Base-by-base conservation (phyloP, 2,113 vertebrate genomes). In the Pseudopodoces humilis region DNA sequence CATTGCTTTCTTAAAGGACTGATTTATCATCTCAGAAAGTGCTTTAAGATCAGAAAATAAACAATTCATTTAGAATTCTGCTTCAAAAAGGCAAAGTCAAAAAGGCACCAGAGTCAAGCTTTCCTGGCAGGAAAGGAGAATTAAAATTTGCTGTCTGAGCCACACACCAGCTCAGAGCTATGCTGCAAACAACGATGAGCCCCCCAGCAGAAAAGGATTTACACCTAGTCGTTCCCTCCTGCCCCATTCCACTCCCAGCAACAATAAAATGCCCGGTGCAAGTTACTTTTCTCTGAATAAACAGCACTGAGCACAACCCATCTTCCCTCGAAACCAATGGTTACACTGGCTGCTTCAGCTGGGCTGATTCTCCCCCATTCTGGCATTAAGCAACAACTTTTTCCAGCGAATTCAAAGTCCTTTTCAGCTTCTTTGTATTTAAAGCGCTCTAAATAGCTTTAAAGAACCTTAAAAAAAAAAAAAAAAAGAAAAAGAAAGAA, bases 371-470 rank as follows among this genome's bases (percentile, higher is more conserved):
- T 90, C 90, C 92, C 43, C 89, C 93, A 78, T 78, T 94, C 95
- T 83, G 92, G 93, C 88, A 92, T 59, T 88, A 91, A 97, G 89
- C 84, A 92, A 95, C 84, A 55, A 56, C 41, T 86, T 94, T 88
- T 95, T 97, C 92, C 89, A 77, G 78, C 1, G 3, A 63, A 74
- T 92, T 95, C 88, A 96, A 82, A 81, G 93, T 95, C 92, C 93
- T 95, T 97, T 98, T 97, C 96, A 94, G 92, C 83, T 93, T 92
- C 96, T 97, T 97, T 98, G 97, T 97, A 92, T 94, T 96, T 97
- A 97, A 97, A 97, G 98, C 95, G 94, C 90, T 96, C 83, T 96
- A 97, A 98, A 97, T 81, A 96, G 95, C 93, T 96, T 97, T 97
- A 97, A 97, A 97, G 96, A 97, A 84, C 43, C 35, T 58, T 9